Conservation (phyloP, 2,113 vertebrate species). For the Lepisosteus osseus region DNA sequence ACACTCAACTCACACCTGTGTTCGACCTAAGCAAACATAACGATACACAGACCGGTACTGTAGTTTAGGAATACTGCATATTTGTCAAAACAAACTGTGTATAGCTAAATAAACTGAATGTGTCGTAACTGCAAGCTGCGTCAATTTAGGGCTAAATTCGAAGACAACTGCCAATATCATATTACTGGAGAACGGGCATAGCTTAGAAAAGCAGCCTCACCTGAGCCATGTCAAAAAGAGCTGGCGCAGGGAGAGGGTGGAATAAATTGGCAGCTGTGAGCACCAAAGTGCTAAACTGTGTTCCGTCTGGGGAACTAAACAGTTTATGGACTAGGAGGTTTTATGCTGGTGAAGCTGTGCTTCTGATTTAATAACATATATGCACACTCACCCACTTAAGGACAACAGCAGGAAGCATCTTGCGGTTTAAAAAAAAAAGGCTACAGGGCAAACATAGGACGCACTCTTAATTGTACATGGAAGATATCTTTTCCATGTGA, state of each 20-base stretch:
- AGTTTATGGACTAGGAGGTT: too few species aligned
- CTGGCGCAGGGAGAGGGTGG: not conserved
- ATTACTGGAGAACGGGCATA: conserved; percentile 3
- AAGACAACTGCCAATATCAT: conserved; percentile 1
- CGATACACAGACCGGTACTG: conserved; percentile 54
- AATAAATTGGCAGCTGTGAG: conserved; percentile 8
- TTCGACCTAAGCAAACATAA: conserved; percentile 54
- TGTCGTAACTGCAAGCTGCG: conserved; percentile 21
- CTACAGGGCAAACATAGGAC: conserved; percentile 8
- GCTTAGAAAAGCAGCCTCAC: conserved; percentile 1
- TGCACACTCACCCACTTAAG: too few species aligned
- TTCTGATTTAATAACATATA: not conserved
- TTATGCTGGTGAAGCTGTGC: not conserved
- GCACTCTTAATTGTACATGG: not conserved
- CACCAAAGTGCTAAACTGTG: conserved; percentile 6
- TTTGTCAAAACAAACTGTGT: conserved; percentile 42
- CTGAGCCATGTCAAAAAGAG: not conserved
- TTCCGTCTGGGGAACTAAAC: conserved; percentile 1
- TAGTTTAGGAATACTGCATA: conserved; percentile 69
- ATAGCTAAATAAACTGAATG: conserved; percentile 16
- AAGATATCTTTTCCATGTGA: too few species aligned
- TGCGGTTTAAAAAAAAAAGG: not conserved
- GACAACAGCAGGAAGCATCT: too few species aligned
- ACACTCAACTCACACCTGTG: conserved; percentile 54
- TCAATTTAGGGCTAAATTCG: not conserved